Evolutionary conservation across 2,113 vertebrate species (phyloP).

Genomic region (Scalopus aquaticus): DNA sequence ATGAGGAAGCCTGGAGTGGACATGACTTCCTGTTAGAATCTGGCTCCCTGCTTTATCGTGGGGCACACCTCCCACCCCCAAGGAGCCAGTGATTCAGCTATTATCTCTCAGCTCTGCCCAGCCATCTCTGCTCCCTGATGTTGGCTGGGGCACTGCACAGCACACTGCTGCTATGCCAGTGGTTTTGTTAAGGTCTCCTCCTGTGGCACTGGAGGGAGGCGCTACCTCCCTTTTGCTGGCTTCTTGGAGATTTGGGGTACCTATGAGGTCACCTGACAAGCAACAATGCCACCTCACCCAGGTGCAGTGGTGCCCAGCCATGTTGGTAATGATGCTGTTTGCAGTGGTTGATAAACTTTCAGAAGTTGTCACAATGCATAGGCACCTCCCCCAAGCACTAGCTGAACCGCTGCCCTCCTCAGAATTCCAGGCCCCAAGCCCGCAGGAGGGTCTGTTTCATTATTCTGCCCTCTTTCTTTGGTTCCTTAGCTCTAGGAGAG

Average conservation of each 20-base stretch:
- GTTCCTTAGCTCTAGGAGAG: not conserved
- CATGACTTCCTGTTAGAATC: not conserved
- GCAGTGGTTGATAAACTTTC: not conserved
- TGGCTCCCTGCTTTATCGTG: too few relatives aligned
- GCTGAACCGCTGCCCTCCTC: not conserved
- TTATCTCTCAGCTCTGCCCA: not conserved
- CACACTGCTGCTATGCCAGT: not conserved
- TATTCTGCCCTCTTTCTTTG: not conserved
- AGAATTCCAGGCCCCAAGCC: not conserved
- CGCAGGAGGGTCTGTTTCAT: not conserved
- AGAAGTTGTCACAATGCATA: not conserved
- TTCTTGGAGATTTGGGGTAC: too few relatives aligned
- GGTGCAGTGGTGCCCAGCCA: not conserved
- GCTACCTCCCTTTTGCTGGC: not conserved
- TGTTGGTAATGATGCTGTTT: not conserved
- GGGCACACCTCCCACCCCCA: not conserved
- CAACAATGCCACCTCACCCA: not conserved
- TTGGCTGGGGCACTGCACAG: not conserved
- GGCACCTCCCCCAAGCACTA: not conserved
- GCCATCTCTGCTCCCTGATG: not conserved
- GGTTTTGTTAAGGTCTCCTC: not conserved
- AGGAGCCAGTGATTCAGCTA: not conserved
- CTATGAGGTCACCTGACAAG: not conserved
- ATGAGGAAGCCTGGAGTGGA: not conserved
- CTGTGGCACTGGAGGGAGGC: not conserved